Base-by-base conservation (phyloP, 92 coral and sea anemone genomes). In the Montipora capitata region DNA sequence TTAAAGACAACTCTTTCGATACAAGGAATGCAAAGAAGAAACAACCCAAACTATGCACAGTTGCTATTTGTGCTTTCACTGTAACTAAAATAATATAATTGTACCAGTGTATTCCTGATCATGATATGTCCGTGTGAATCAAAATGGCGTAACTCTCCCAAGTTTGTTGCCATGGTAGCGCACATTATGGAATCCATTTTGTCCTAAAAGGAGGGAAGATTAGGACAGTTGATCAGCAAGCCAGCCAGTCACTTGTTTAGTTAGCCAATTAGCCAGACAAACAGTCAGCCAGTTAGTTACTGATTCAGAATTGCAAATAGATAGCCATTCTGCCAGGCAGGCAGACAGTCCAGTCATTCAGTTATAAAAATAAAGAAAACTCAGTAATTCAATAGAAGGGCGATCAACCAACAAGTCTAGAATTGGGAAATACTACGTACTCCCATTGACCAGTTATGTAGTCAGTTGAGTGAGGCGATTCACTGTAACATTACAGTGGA, bases 141-240 rank as follows among this genome's bases (percentile, higher is more conserved):
- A 52, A 14, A 77, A 51, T 85, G 89, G 49, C 89, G 78, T 48
- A 75, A 52, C 57, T 85, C 89, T 44, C 38, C 89, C 41, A 75
- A 62, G 27, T 85, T 85, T 9, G 57, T 85, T 52, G 41, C 89
- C 89, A 85, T 72, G 51, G 89, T 65, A 40, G 72, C 66, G 65
- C 89, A 85, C 89, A 76, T 64, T 7, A 85, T 76, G n/a, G 89
- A 18, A 15, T 85, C 89, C 89, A 85, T 85, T 41, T 52, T 17
- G 76, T 85, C 89, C 89, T 85, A 3, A 74, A 44, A 27, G 57
- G 3, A 8, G 40, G 14, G 3, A 45, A 64, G 4, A n/a, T 4
- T 7, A 68, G 10, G 52, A 48, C 10, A 48, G 10, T 5, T 5
- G 52, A 9, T 27, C 35, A 27, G 35, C 35, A 27, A 27, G 35